Base-by-base conservation (phyloP, 2,888 invertebrate species). In the Eupithecia tripunctaria region DNA sequence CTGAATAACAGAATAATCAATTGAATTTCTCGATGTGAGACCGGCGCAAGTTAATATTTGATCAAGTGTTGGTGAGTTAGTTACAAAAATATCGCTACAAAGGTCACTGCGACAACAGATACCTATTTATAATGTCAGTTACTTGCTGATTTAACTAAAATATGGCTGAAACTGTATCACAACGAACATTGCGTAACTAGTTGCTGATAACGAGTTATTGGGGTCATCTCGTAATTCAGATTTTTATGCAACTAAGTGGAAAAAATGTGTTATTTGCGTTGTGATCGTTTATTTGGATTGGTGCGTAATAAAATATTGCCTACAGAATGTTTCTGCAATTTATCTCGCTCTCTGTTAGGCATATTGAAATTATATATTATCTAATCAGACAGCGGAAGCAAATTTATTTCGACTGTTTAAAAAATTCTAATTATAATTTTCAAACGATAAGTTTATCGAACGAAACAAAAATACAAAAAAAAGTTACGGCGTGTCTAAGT, bases 11-110 rank as follows among this genome's bases (percentile, higher is more conserved):
- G 59, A 62, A 68, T 64, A 65, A 59, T 67, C 68, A 59, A 64
- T 72, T 38, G 59, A 65, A 47, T 47, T 72, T 70, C 56, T 43
- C 51, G 64, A 41, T 62, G 69, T 41, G 47, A 25, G 25, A 5
- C 56, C 14, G n/a, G 25, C 29, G 68, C 65, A 59, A 47, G 43
- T 65, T 56, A 71, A 69, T 75, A 70, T 72, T 75, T 62, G 64
- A 68, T 68, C 72, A 75, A 70, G 64, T 75, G 74, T 18, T 72
- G 14, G 29, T 71, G 71, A 47, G 63, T 68, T 68, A 43, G 65
- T 25, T 41, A 70, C 21, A 65, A 56, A 56, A 56, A 43, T 59
- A 36, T 59, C 18, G 41, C 21, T 38, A 21, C 59, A 59, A 69
- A 69, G 69, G 69, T 67, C 67, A 69, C 10, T 59, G 47, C 15